Evolutionary conservation across 2,113 vertebrate species (phyloP).

Genomic region (Syngnathus scovelli): DNA sequence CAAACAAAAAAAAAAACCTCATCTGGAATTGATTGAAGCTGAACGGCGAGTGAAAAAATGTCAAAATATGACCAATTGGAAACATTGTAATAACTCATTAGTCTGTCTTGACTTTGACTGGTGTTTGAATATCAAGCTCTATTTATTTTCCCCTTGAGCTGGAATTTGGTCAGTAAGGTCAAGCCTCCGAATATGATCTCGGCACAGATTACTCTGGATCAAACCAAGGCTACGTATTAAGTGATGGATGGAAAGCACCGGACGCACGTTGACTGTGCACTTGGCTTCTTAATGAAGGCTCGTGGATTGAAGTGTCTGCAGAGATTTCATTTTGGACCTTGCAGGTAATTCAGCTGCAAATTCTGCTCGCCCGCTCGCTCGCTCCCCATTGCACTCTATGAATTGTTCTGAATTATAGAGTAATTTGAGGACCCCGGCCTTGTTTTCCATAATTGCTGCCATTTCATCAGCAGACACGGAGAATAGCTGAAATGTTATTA

Average conservation of each 20-base stretch:
- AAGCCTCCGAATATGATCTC: slow-evolving; percentile 3
- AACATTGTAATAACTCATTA: background rate
- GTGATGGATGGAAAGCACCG: background rate
- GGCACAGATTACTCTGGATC: background rate
- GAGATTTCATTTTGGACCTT: slow-evolving; percentile 17
- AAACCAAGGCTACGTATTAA: background rate
- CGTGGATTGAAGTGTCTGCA: background rate
- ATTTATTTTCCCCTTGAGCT: background rate
- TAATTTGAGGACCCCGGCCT: slow-evolving; percentile 32
- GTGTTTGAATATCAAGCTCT: background rate
- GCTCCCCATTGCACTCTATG: slow-evolving; percentile 21
- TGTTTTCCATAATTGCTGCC: slow-evolving; percentile 54
- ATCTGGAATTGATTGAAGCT: slow-evolving; percentile 2
- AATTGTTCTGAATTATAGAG: slow-evolving; percentile 48
- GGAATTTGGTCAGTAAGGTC: background rate
- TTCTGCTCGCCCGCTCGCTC: slow-evolving; percentile 6
- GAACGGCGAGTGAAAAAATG: background rate
- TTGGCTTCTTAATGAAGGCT: background rate
- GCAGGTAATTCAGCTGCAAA: background rate
- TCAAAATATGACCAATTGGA: slow-evolving; percentile 5
- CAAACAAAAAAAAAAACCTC: background rate
- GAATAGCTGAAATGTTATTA: slow-evolving; percentile 47
- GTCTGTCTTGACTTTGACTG: slow-evolving; percentile 1
- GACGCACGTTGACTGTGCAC: background rate
- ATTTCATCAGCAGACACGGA: slow-evolving; percentile 38